phyloP scores from a whole-genome alignment of 2,113 vertebrate genomes.

The Solenodon paradoxus region DNA sequence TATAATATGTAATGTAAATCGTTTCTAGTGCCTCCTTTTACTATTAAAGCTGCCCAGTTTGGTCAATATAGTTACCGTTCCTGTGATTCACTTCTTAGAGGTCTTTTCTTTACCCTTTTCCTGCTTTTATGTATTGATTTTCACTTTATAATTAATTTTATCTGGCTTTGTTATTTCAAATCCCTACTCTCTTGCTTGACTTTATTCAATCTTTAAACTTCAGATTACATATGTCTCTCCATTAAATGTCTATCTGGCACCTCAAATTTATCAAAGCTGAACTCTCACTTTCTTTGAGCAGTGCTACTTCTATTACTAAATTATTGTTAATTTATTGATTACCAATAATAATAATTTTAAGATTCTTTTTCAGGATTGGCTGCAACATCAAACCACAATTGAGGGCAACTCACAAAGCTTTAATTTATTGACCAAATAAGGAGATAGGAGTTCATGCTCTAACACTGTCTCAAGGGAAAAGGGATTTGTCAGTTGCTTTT shows the following conservation, averaged over 20 bases:
- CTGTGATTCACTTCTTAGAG: neutral
- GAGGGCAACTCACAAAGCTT: too few species aligned
- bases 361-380: too few species aligned
- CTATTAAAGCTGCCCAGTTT: neutral
- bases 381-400: too few species aligned
- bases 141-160: neutral
- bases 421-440: too few species aligned
- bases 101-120: neutral
- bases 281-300: neutral
- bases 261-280: neutral
- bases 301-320: too few species aligned
- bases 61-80: neutral
- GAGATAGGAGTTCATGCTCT: too few species aligned
- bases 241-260: neutral
- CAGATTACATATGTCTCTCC: neutral
- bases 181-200: neutral
- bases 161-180: neutral
- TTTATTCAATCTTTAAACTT: neutral
- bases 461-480: too few species aligned
- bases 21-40: neutral
- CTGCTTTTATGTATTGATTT: neutral
- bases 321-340: too few species aligned
- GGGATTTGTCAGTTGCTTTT: too few species aligned
- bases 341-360: too few species aligned
- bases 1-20: neutral